These are phyloP conservation scores for Hyles vespertilio DNA, from an alignment of 1,140 invertebrate genomes.

Conservation along the genomic window DNA sequence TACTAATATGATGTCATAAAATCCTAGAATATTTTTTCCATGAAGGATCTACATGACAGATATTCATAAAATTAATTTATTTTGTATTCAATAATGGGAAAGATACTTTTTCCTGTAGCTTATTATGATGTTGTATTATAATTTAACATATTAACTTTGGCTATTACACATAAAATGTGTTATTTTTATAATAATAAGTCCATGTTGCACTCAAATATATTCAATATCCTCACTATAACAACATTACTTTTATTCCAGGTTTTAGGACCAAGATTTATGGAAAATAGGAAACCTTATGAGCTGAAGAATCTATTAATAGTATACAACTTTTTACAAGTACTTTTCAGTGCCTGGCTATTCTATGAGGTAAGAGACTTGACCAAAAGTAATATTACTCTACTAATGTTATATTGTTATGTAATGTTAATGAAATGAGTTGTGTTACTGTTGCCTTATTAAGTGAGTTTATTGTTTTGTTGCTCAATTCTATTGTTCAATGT, in stretches of 20 bases:
- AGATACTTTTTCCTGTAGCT: too few species aligned
- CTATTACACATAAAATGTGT: too few species aligned
- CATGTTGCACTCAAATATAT: too few species aligned
- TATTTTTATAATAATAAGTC: too few species aligned
- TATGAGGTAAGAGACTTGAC: constrained; percentile 81
- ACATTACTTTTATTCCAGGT: constrained; percentile 68
- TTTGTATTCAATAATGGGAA: too few species aligned
- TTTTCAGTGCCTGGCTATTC: constrained; percentile 90
- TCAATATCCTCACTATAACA: not conserved
- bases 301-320: constrained; percentile 86
- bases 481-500: constrained; percentile 5
- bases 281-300: constrained; percentile 91
- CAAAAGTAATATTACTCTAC: not conserved
- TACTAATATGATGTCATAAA: too few species aligned
- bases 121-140: too few species aligned
- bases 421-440: not conserved
- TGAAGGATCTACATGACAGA: too few species aligned
- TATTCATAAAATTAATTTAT: too few species aligned
- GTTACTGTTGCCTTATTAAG: not conserved
- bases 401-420: constrained; percentile 8
- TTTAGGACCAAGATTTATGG: constrained; percentile 91
- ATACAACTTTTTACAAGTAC: constrained; percentile 92
- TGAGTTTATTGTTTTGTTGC: constrained; percentile 3
- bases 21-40: too few species aligned
- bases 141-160: too few species aligned